phyloP scores from a whole-genome alignment of 2,888 invertebrate genomes.

The Tiliacea aurago region DNA sequence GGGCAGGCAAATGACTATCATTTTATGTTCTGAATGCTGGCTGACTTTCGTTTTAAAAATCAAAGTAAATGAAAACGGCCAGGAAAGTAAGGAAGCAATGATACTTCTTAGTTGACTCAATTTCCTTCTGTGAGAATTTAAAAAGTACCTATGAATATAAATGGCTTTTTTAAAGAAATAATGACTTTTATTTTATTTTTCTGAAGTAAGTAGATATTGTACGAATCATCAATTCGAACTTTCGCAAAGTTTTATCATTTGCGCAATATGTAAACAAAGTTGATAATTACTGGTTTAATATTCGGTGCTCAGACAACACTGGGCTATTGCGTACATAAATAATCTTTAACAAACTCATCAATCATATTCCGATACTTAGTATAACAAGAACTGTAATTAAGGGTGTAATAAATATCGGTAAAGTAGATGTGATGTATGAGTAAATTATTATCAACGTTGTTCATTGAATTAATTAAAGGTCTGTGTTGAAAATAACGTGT shows the following conservation, averaged over 20 bases:
- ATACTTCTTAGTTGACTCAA: constrained; percentile 15
- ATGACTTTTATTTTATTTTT: not conserved
- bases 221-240: not conserved
- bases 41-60: constrained; percentile 18
- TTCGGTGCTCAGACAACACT: constrained; percentile 1
- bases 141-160: constrained; percentile 9
- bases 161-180: not conserved
- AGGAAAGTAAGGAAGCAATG: constrained; percentile 25
- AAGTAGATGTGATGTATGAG: constrained; percentile 19
- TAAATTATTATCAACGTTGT: not conserved
- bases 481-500: not conserved
- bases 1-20: not conserved
- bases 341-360: constrained; percentile 28
- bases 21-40: not conserved
- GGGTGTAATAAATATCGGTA: constrained; percentile 26
- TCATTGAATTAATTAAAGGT: too few relatives aligned
- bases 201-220: not conserved
- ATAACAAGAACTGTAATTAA: constrained; percentile 34
- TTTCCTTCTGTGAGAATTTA: constrained; percentile 23
- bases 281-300: not conserved
- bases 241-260: not conserved
- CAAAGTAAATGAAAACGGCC: constrained; percentile 15
- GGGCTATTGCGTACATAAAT: constrained; percentile 1
- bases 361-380: constrained; percentile 14
- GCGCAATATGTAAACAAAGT: not conserved